A percentile compares a stretch with the other conserved stretches of the same genome.
These are phyloP conservation scores for Rafetus swinhoei DNA, from an alignment of 2,113 vertebrate genomes.

Conservation along the genomic window DNA sequence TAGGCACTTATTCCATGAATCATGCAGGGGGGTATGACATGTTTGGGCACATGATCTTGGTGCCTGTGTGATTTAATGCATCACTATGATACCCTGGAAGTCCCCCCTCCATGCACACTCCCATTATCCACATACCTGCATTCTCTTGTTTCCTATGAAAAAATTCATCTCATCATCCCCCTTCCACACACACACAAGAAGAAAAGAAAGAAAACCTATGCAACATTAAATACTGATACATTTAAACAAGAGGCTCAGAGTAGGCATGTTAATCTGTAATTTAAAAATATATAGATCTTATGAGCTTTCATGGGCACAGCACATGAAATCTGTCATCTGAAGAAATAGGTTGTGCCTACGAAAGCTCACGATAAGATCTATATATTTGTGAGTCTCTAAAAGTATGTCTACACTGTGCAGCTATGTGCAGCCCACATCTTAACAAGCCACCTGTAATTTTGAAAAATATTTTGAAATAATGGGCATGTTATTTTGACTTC, in stretches of 20 bases:
- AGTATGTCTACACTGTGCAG: no score
- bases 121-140: not conserved
- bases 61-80: not conserved
- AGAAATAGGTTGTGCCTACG: no score
- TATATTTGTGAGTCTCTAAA: no score
- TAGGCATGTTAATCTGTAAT: no score
- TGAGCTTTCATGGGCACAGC: no score
- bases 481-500: no score
- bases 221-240: constrained; percentile 50
- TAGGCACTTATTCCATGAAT: constrained; percentile 19
- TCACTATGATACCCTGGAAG: not conserved
- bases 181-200: not conserved
- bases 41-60: constrained; percentile 1
- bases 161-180: not conserved
- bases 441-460: no score
- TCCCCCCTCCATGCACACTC: not conserved
- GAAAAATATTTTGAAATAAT: no score
- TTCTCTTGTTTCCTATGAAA: constrained; percentile 6
- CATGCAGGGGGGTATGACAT: not conserved
- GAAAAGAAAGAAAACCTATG: constrained; percentile 49
- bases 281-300: no score
- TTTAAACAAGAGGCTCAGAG: constrained; percentile 27
- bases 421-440: no score
- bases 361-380: no score
- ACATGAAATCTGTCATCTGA: no score